Conservation (phyloP, 2,797 vertebrate genomes). For the Oreonectes daqikongensis region DNA sequence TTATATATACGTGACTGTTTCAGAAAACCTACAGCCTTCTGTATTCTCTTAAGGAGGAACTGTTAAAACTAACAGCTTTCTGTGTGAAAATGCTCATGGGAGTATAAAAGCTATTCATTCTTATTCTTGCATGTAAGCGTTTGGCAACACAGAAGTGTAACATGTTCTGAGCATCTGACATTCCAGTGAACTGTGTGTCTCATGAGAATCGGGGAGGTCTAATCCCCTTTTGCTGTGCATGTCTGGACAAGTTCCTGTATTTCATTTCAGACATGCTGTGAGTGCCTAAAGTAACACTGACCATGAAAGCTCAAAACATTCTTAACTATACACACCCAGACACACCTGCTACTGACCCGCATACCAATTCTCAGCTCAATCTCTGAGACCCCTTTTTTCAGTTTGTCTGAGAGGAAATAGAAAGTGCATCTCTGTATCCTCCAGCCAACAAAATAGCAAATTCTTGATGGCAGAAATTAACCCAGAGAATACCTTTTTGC, state of each 20-base stretch:
- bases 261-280: constrained; percentile 44
- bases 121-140: not conserved
- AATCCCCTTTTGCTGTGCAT: constrained; percentile 34
- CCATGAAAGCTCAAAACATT: constrained; percentile 58
- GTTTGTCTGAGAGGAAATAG: not conserved
- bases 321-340: constrained; percentile 55
- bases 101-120: constrained; percentile 24
- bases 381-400: not conserved
- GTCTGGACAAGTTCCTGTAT: constrained; percentile 52
- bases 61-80: constrained; percentile 15
- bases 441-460: not conserved
- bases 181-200: constrained; percentile 18
- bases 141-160: not conserved
- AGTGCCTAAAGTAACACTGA: constrained; percentile 45
- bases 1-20: constrained; percentile 3
- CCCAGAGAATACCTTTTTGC: not conserved
- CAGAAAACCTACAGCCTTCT: constrained; percentile 18
- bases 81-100: not conserved
- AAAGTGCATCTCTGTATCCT: not conserved
- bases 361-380: constrained; percentile 23
- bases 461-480: not conserved
- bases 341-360: constrained; percentile 48
- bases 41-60: constrained; percentile 9
- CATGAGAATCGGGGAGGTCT: not conserved
- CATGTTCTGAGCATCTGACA: constrained; percentile 1